Percentiles rank a stretch among this genome's conserved stretches.
phyloP scores from a whole-genome alignment of 2,888 invertebrate genomes.

The Sphaerophoria rueppellii region DNA sequence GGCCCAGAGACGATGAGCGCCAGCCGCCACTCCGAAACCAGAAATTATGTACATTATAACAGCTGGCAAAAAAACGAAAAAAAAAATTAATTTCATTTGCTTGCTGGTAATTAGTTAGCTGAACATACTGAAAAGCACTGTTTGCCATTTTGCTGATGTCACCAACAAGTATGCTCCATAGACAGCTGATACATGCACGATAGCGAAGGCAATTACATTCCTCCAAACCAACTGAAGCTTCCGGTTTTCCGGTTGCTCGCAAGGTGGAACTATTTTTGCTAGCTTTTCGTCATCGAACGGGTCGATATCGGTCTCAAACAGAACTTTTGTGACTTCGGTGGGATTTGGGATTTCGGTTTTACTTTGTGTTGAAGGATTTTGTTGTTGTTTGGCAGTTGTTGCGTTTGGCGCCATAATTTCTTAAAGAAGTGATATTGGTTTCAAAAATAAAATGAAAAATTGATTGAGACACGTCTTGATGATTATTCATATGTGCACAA shows the following conservation, averaged over 20 bases:
- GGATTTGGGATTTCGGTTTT: background rate
- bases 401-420: constrained; percentile 23
- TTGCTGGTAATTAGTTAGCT: background rate
- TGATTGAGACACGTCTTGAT: too few species aligned
- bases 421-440: background rate
- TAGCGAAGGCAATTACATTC: background rate
- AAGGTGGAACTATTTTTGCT: background rate
- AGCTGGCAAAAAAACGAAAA: constrained; percentile 9
- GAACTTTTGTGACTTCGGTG: constrained; percentile 7
- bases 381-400: background rate
- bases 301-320: constrained; percentile 14
- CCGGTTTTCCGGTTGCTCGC: background rate
- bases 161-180: constrained; percentile 89
- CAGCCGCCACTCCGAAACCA: constrained; percentile 95
- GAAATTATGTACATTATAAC: constrained; percentile 80
- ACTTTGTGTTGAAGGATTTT: too few species aligned
- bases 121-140: constrained; percentile 88
- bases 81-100: background rate
- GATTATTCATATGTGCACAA: too few species aligned
- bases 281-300: constrained; percentile 6
- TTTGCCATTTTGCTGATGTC: constrained; percentile 89
- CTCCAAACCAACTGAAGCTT: constrained; percentile 8
- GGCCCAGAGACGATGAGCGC: constrained; percentile 96
- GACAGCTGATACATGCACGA: constrained; percentile 77
- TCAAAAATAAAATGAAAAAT: too few species aligned